Evolutionary conservation across 2,888 invertebrate species (phyloP).

Genomic region (Tetrapedia diversipes): DNA sequence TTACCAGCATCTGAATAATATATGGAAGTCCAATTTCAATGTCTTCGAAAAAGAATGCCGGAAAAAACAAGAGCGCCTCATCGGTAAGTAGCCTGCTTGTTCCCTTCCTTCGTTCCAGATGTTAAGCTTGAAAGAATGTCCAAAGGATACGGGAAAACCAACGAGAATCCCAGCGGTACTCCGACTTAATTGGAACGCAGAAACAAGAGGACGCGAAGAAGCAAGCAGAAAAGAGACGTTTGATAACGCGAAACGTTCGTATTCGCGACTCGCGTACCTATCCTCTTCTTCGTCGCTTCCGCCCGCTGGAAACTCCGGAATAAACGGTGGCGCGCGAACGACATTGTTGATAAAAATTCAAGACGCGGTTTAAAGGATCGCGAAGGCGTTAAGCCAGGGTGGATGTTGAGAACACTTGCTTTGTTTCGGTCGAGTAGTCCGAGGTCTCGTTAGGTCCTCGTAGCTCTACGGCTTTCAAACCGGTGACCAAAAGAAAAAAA

Average conservation of each 20-base stretch:
- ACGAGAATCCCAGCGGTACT: conserved; percentile 38
- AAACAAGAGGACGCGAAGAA: not conserved
- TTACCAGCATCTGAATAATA: not conserved
- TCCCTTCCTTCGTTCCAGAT: not conserved
- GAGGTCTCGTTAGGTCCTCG: conserved; percentile 66
- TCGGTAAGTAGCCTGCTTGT: not conserved
- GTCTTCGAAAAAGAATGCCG: no score
- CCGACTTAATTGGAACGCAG: conserved; percentile 38
- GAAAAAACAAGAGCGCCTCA: not conserved
- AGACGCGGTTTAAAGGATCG: conserved; percentile 46
- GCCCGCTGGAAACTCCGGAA: not conserved
- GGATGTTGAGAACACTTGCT: conserved; percentile 66
- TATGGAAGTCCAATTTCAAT: not conserved
- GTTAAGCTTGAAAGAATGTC: conserved; percentile 4
- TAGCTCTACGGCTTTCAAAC: conserved; percentile 47
- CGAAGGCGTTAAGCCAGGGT: conserved; percentile 15
- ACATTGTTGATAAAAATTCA: conserved; percentile 46
- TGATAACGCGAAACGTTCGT: conserved; percentile 18
- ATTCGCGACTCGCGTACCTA: not conserved
- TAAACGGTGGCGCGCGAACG: conserved; percentile 9
- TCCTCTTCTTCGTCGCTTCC: conserved; percentile 3
- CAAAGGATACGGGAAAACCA: conserved; percentile 9
- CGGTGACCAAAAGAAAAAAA: conserved; percentile 25
- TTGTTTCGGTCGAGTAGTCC: conserved; percentile 66
- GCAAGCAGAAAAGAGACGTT: not conserved